Evolutionary conservation across 2,888 invertebrate genomes (phyloP).

Genomic region (Tenthredo mesomela): DNA sequence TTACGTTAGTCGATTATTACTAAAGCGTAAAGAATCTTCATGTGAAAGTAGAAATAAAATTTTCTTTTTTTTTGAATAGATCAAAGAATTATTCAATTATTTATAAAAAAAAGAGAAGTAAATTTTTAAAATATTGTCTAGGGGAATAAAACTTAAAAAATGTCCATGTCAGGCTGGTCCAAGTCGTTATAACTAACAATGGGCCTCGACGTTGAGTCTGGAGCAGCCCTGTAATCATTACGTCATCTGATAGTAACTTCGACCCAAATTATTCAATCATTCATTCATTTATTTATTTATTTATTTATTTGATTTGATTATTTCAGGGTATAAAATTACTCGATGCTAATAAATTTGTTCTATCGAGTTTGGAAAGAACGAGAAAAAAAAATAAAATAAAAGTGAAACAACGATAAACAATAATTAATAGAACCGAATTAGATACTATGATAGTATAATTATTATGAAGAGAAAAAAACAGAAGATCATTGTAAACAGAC

Average conservation of each 20-base stretch:
- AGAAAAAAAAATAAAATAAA: no score
- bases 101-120: background rate
- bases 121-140: background rate
- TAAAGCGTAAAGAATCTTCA: background rate
- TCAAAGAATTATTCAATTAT: slow-evolving; percentile 3
- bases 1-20: background rate
- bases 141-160: slow-evolving; percentile 80
- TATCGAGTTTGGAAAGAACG: no score
- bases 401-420: background rate
- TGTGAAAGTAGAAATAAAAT: no score
- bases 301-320: no score
- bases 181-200: slow-evolving; percentile 94
- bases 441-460: background rate
- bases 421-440: background rate
- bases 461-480: background rate
- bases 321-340: no score
- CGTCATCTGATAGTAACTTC: slow-evolving; percentile 33
- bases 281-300: no score
- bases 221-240: slow-evolving; percentile 74
- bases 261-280: background rate
- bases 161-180: slow-evolving; percentile 92
- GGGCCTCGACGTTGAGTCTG: slow-evolving; percentile 81
- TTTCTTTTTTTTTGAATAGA: background rate
- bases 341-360: no score
- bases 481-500: background rate